phyloP scores from a whole-genome alignment of 2,888 invertebrate genomes.

The Bombyx huttoni region DNA sequence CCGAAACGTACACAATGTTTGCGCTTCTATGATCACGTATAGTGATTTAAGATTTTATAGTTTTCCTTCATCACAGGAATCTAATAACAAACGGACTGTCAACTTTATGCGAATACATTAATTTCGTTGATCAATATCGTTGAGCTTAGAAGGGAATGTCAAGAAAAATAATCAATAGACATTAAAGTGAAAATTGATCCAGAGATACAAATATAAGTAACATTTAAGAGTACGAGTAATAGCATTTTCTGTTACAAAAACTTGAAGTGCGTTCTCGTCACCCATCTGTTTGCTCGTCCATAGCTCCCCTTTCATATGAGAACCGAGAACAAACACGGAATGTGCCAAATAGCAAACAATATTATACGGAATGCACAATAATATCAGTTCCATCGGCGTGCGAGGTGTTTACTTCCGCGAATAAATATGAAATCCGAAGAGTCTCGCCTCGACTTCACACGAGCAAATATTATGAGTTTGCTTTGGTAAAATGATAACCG shows the following conservation, averaged over 20 bases:
- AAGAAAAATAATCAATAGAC: neutral
- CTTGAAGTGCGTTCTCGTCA: conserved; percentile 49
- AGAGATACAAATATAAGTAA: conserved; percentile 36
- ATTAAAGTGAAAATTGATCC: neutral
- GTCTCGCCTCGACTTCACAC: conserved; percentile 49
- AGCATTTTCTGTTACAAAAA: conserved; percentile 53
- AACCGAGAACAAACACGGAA: conserved; percentile 71
- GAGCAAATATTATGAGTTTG: conserved; percentile 68
- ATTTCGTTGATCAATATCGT: too few species aligned
- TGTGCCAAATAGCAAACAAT: conserved; percentile 73
- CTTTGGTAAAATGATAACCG: conserved; percentile 72
- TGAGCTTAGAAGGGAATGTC: too few species aligned
- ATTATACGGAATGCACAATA: conserved; percentile 74
- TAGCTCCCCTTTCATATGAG: conserved; percentile 70
- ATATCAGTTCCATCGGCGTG: conserved; percentile 67
- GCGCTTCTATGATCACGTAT: conserved; percentile 56
- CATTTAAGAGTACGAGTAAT: conserved; percentile 43
- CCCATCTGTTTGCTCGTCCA: conserved; percentile 62
- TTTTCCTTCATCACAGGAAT: conserved; percentile 14
- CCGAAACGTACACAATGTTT: conserved; percentile 51
- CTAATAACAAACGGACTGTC: conserved; percentile 2
- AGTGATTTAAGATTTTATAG: conserved; percentile 50
- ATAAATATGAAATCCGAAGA: conserved; percentile 73
- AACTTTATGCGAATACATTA: conserved; percentile 14
- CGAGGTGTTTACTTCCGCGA: conserved; percentile 59